phyloP scores from a whole-genome alignment of 92 coral and sea anemone genomes.

The Palythoa grandiflora region DNA sequence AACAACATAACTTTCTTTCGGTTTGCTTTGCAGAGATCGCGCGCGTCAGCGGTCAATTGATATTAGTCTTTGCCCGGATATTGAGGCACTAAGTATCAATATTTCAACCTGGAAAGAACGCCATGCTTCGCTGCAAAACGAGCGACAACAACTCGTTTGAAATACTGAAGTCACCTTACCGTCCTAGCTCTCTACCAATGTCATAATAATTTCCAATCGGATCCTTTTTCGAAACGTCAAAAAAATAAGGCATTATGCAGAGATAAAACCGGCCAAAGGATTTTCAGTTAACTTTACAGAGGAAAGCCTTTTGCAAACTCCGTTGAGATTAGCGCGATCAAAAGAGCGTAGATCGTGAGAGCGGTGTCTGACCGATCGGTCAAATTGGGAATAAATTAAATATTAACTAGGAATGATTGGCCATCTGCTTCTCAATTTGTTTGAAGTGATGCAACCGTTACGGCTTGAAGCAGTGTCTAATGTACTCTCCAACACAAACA shows the following conservation, averaged over 20 bases:
- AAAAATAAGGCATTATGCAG: constrained; percentile 67
- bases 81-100: neutral
- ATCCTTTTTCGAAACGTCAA: constrained; percentile 81
- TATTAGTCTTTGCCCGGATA: constrained; percentile 38
- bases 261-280: neutral
- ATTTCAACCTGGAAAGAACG: constrained; percentile 7
- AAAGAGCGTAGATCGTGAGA: neutral
- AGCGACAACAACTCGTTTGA: neutral
- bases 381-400: constrained; percentile 82
- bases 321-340: neutral
- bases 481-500: constrained; percentile 41
- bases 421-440: constrained; percentile 37
- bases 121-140: constrained; percentile 27
- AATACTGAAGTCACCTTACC: constrained; percentile 52
- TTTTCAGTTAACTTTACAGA: neutral
- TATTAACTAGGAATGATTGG: constrained; percentile 65
- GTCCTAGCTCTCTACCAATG: constrained; percentile 81
- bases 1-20: neutral
- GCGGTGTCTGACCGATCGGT: constrained; percentile 37
- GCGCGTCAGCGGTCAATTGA: neutral
- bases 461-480: neutral
- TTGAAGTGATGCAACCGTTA: neutral
- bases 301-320: neutral
- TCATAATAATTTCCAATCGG: constrained; percentile 82
- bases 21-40: neutral